These are phyloP conservation scores for Nasonia vitripennis DNA, from an alignment of 1,140 invertebrate genomes.

Conservation along the genomic window DNA sequence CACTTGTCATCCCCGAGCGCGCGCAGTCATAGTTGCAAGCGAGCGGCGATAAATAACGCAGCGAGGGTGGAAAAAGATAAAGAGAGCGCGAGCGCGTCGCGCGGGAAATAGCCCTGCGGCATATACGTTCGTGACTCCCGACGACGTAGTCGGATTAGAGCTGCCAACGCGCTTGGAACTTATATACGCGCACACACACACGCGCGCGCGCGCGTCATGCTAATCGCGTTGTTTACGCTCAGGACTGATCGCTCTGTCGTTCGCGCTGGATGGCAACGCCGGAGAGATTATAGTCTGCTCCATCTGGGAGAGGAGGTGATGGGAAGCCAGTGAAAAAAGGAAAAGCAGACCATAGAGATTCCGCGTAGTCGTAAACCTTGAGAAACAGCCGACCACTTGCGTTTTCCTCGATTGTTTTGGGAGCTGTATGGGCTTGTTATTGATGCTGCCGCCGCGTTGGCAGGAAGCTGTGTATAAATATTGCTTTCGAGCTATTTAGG, in stretches of 20 bases:
- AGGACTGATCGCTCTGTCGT: slow-evolving; percentile 5
- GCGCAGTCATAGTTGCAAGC: not conserved
- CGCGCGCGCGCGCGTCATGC: slow-evolving; percentile 58
- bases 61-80: not conserved
- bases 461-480: not conserved
- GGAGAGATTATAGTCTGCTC: not conserved
- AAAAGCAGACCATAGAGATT: not conserved
- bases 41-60: slow-evolving; percentile 39
- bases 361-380: not conserved
- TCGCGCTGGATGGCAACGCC: too few species aligned
- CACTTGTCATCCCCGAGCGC: slow-evolving; percentile 4
- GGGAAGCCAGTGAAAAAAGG: not conserved
- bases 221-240: slow-evolving; percentile 65
- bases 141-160: slow-evolving; percentile 62
- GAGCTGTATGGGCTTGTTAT: too few species aligned
- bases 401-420: not conserved
- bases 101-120: not conserved
- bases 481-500: not conserved
- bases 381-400: not conserved
- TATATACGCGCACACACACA: not conserved
- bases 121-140: slow-evolving; percentile 45
- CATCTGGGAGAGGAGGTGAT: not conserved
- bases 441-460: not conserved
- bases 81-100: slow-evolving; percentile 12
- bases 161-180: slow-evolving; percentile 5